phyloP scores from a whole-genome alignment of 2,113 vertebrate genomes.

The Galemys pyrenaicus region DNA sequence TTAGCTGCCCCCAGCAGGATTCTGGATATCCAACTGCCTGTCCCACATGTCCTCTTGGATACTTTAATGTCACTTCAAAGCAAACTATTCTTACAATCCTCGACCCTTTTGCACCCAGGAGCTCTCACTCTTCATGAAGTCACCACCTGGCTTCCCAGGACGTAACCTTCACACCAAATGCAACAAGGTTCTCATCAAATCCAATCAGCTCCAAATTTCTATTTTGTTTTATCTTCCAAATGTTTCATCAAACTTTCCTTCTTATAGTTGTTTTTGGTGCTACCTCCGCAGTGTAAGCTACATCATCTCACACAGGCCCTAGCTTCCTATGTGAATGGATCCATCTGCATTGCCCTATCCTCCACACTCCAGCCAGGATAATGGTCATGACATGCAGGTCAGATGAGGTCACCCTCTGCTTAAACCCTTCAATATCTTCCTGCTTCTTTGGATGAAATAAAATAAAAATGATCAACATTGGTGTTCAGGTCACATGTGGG shows the following conservation, averaged over 20 bases:
- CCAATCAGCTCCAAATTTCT: neutral
- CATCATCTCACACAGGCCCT: neutral
- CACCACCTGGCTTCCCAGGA: neutral
- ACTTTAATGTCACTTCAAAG: neutral
- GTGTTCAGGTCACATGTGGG: neutral
- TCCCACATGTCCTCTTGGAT: neutral
- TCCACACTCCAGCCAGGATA: neutral
- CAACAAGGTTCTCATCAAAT: neutral
- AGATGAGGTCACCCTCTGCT: neutral
- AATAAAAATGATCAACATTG: neutral
- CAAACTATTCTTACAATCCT: neutral
- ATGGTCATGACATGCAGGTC: neutral
- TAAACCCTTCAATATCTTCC: neutral
- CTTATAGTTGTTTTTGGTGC: neutral
- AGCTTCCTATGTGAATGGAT: neutral
- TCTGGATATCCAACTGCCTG: neutral
- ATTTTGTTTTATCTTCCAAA: neutral
- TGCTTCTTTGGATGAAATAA: neutral
- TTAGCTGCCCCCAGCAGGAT: neutral
- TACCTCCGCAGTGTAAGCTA: neutral
- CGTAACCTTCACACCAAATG: neutral
- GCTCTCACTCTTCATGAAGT: neutral
- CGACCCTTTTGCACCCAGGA: accelerated
- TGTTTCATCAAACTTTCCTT: neutral
- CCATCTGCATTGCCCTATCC: neutral